phyloP scores from a whole-genome alignment of 2,888 invertebrate species.

The Drosophila subquinaria region DNA sequence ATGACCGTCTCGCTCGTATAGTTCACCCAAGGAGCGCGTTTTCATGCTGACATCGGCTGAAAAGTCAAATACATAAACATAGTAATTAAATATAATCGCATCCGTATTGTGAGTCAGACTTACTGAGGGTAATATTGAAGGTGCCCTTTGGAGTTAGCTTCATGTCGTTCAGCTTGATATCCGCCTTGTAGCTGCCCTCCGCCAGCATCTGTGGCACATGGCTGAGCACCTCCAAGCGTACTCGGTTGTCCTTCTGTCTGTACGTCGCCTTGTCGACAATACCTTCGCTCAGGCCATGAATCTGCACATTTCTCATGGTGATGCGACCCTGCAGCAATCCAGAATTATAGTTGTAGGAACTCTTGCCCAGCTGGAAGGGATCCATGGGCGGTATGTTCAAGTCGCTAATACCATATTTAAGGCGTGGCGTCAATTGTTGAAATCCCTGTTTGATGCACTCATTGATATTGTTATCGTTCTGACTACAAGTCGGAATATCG shows the following conservation, averaged over 20 bases:
- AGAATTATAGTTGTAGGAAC: slow-evolving; percentile 78
- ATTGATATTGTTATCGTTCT: slow-evolving; percentile 87
- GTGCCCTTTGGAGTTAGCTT: slow-evolving; percentile 88
- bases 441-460: slow-evolving; percentile 88
- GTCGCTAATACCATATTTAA: slow-evolving; percentile 82
- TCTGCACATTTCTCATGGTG: slow-evolving; percentile 86
- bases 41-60: slow-evolving; percentile 87
- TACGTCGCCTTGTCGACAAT: slow-evolving; percentile 87
- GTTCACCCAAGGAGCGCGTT: slow-evolving; percentile 87
- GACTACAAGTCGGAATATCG: slow-evolving; percentile 87
- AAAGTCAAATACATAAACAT: slow-evolving; percentile 15
- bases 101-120: slow-evolving; percentile 70
- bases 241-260: slow-evolving; percentile 78
- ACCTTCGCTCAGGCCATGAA: slow-evolving; percentile 87
- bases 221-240: slow-evolving; percentile 88
- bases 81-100: neutral
- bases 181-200: slow-evolving; percentile 88
- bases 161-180: slow-evolving; percentile 88
- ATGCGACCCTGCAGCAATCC: slow-evolving; percentile 80
- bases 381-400: slow-evolving; percentile 84
- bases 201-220: slow-evolving; percentile 87
- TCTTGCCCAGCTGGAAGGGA: slow-evolving; percentile 81
- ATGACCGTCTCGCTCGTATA: slow-evolving; percentile 87
- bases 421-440: slow-evolving; percentile 86
- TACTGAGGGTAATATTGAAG: slow-evolving; percentile 88